Base-by-base conservation (phyloP, 2,113 vertebrate species). In the Gavialis gangeticus region DNA sequence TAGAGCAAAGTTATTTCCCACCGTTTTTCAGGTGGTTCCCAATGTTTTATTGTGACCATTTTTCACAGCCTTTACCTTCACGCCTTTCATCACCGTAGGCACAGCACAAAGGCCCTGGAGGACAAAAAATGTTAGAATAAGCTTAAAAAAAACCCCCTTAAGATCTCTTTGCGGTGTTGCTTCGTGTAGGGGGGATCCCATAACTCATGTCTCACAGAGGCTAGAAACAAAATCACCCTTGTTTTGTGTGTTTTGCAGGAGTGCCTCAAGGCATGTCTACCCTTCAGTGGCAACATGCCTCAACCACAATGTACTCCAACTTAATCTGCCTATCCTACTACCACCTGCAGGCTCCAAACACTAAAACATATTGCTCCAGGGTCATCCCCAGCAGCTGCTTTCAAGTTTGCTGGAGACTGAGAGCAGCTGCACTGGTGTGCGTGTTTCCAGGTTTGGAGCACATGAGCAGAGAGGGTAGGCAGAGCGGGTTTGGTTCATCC, bases 21-120 rank as follows among this genome's bases (percentile, higher is more conserved):
- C 75, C 34, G 75, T 85, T 91, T 91, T 91, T 80, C 89, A 90
- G 57, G 58, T 46, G 71, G 79, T 58, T 82, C 76, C 60, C 77
- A 54, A 28, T 66, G 12, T 85, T 81, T 85, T 85, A 91, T 85
- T 81, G 83, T 75, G 85, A 77, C 67, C 46, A 91, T 81, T 85
- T 91, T 58, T 91, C 89, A 91, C 30, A 75, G 5, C 22, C 59
- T 21, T 71, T 81, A 85, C 80, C 77, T 62, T 46, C 59, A 24
- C 27, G 85, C 73, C 55, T 27, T 80, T 59, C 19, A 67, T 54
- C 46, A 28, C 59, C 16, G 56, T 13, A 30, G 16, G 66, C 79
- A 79, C 37, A 67, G 66, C 46, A 69, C 46, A 85, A 73, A 55
- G 30, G 67, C 58, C 77, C 80, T 60, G 54, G 67, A 76, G 69